These are phyloP conservation scores for Galaxea fascicularis DNA, from an alignment of 92 coral and sea anemone species.

Conservation along the genomic window DNA sequence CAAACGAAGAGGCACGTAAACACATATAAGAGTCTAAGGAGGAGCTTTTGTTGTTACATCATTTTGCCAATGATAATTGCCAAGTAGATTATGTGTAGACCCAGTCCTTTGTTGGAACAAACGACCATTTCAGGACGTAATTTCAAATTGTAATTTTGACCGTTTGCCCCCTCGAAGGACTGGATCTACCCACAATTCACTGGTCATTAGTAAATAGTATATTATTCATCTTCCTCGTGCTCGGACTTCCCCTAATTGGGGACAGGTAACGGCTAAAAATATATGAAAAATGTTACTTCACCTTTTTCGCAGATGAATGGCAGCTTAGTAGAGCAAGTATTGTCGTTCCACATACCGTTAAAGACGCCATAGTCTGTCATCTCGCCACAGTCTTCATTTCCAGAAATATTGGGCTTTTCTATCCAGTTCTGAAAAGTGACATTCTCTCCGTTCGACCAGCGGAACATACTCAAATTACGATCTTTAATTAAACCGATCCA, in stretches of 20 bases:
- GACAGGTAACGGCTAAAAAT: no score
- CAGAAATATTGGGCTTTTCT: background rate
- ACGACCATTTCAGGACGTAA: no score
- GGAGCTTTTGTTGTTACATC: no score
- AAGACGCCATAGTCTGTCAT: conserved; percentile 62
- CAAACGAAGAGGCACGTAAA: background rate
- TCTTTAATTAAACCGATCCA: conserved; percentile 71
- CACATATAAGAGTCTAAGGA: no score
- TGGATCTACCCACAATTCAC: no score
- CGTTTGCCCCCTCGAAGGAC: no score
- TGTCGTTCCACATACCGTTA: conserved; percentile 74
- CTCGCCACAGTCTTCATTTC: conserved; percentile 60
- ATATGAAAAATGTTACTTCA: background rate
- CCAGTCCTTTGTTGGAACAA: no score
- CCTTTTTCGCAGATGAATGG: conserved; percentile 73
- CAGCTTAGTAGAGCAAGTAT: conserved; percentile 20
- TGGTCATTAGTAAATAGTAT: no score
- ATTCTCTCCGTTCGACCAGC: conserved; percentile 61
- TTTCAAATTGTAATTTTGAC: no score
- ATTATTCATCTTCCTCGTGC: no score
- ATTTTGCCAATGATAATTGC: no score
- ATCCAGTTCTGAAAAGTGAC: conserved; percentile 65
- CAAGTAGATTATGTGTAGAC: no score
- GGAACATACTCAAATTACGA: conserved; percentile 30
- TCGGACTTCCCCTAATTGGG: background rate